Evolutionary conservation across 2,113 vertebrate genomes (phyloP), one percentile per base, ranked within the genome.

Genomic region (mouse (Mus musculus)): DNA sequence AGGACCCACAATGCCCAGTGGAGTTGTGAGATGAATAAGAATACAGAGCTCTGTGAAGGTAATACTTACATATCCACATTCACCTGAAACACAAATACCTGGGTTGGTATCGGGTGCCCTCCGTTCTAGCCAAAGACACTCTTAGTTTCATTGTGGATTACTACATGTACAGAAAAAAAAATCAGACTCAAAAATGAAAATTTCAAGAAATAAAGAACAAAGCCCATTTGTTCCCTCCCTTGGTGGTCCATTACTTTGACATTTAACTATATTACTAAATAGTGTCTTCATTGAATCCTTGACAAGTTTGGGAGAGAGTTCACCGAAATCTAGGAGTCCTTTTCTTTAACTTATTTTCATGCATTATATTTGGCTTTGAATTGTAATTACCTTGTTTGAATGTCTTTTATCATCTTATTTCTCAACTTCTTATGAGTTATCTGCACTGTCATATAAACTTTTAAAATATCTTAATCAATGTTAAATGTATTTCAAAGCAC

Each of bases 151-250:
- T 26, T 59, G 28, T 20, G 33, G 4, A 42, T 80, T 86, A 16
- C 8, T 1, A 36, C 5, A 54, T 90, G 3, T 36, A 39, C 5
- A 65, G 36, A 19, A 75, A 89, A 59, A 26, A 22, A 30, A 6
- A 1, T 61, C 3, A 28, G 1, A 6, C n/a, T 73, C 46, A 89
- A 61, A 89, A 54, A 75, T 36, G 59, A 86, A 85, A 20, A 75
- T 16, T 7, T 9, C 5, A 22, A 49, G 30, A 90, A 77, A 28
- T 36, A 67, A n/a, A 75, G 56, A 63, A 30, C 9, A 85, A 78
- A 24, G 1, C 11, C 61, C 61, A 67, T 42, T 36, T 42, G 33
- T 0, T 7, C 3, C 4, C 39, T 56, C 5, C 14, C 0, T 17
- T 65, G n/a, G 42, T 11, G 0, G 5, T 72, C 2, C 7, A 16